Evolutionary conservation across 2,888 invertebrate genomes (phyloP).

Genomic region (Petrolisthes manimaculis): DNA sequence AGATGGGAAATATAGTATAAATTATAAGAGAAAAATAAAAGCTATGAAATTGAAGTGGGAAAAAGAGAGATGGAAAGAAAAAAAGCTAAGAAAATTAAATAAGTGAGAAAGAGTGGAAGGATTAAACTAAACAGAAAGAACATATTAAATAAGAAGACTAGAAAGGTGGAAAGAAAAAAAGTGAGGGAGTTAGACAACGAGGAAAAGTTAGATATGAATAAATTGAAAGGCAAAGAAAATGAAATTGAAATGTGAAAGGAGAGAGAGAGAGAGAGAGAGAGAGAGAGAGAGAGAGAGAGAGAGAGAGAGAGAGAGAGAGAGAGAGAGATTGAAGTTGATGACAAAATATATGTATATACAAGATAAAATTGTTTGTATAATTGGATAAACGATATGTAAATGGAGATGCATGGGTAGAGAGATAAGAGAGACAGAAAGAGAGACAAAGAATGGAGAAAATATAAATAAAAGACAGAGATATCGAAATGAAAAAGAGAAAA

Average conservation of each 20-base stretch:
- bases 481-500: no score
- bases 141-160: no score
- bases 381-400: no score
- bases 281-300: not conserved
- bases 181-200: not conserved
- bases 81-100: not conserved
- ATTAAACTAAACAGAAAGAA: no score
- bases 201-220: not conserved
- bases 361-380: not conserved
- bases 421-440: not conserved
- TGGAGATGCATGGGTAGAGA: not conserved
- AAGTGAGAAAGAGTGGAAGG: no score
- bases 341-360: not conserved
- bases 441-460: not conserved
- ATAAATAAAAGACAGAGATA: not conserved
- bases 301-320: not conserved
- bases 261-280: constrained; percentile 16
- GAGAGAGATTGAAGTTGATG: not conserved
- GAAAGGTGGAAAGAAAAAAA: not conserved
- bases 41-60: not conserved
- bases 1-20: not conserved
- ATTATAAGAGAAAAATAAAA: not conserved
- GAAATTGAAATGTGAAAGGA: not conserved
- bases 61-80: not conserved
- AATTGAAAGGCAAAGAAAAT: not conserved